A percentile compares a stretch with the other conserved stretches of the same genome.
These are phyloP conservation scores for Otocyon megalotis DNA, from an alignment of 2,113 vertebrate genomes.

Conservation along the genomic window DNA sequence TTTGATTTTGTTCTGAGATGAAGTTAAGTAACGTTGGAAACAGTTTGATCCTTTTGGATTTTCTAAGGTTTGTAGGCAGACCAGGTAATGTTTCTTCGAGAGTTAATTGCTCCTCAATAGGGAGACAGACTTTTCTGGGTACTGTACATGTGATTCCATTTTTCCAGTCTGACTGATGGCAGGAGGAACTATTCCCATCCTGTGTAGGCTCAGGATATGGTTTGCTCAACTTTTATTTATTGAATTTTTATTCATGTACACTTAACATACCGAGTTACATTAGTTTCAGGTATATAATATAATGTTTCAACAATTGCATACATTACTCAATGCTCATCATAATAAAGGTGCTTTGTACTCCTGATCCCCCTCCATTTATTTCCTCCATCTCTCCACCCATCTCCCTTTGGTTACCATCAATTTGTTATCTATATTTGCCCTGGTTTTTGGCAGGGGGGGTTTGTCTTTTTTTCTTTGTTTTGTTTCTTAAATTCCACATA, in stretches of 20 bases:
- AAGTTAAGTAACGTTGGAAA: background rate
- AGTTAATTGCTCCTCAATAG: background rate
- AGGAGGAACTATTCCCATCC: background rate
- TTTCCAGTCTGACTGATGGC: background rate
- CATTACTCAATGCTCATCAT: background rate
- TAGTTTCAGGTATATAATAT: background rate
- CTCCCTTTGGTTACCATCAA: background rate
- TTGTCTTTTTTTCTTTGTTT: background rate
- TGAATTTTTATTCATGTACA: background rate
- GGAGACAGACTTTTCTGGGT: background rate
- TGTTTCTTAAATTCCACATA: background rate
- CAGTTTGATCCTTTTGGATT: background rate
- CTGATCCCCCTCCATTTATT: background rate
- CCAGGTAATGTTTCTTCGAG: background rate
- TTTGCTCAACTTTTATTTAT: background rate
- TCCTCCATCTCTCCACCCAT: background rate
- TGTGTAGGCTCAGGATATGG: background rate
- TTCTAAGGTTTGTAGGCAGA: background rate
- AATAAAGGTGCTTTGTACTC: background rate
- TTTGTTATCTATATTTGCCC: background rate
- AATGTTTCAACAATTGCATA: background rate
- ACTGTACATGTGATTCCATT: too few relatives aligned
- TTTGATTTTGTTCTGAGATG: background rate
- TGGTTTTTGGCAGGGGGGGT: fast-evolving
- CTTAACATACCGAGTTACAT: background rate